Percentiles rank a stretch among this genome's conserved stretches.
Conservation (phyloP, 2,797 vertebrate species). For the Zalophus californianus region DNA sequence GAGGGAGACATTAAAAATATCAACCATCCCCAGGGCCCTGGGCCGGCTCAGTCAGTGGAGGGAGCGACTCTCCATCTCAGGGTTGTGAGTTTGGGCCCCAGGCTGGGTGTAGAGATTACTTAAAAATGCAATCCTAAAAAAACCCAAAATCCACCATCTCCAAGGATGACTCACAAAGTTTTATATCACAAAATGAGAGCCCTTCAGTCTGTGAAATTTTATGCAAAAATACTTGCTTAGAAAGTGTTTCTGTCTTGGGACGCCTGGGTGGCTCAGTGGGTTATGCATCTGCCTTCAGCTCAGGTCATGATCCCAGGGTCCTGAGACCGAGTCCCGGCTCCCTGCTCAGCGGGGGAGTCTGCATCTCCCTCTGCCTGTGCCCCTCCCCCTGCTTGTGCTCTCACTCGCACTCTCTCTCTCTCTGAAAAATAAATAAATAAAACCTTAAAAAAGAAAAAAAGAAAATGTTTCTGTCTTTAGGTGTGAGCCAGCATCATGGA, state of each 20-base stretch:
- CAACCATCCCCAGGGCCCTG: neutral
- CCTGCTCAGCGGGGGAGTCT: too few relatives aligned
- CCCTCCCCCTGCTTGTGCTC: too few relatives aligned
- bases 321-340: too few relatives aligned
- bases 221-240: slow-evolving; percentile 9
- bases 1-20: neutral
- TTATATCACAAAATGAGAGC: neutral
- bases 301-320: too few relatives aligned
- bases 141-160: neutral
- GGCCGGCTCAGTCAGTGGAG: neutral
- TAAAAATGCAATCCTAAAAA: neutral
- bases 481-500: neutral
- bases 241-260: neutral
- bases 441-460: neutral
- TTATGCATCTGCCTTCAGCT: too few relatives aligned
- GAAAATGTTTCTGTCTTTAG: slow-evolving; percentile 19
- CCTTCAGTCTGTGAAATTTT: neutral
- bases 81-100: neutral
- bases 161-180: neutral
- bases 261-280: too few relatives aligned
- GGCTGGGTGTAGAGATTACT: neutral
- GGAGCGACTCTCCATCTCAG: neutral
- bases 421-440: too few relatives aligned
- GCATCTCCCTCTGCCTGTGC: too few relatives aligned
- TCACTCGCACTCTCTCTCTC: too few relatives aligned